Conservation (phyloP, 2,797 vertebrate species). For the Hyperoplus immaculatus region DNA sequence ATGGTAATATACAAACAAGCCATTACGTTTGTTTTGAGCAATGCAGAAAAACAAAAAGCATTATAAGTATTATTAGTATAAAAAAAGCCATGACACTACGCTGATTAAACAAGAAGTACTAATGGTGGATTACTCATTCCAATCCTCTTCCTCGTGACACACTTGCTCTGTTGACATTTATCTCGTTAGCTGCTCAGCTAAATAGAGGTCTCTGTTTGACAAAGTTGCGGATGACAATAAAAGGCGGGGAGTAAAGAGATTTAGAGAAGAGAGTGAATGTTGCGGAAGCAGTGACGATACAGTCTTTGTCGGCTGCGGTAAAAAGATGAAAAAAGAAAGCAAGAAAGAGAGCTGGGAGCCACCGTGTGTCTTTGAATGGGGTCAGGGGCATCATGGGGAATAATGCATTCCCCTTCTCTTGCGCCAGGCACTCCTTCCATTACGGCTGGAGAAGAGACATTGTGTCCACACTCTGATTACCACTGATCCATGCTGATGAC, state of each 20-base stretch:
- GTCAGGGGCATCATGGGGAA: constrained; percentile 82
- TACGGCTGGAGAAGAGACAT: constrained; percentile 83
- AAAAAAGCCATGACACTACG: background rate
- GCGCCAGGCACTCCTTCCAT: constrained; percentile 82
- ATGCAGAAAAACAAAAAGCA: background rate
- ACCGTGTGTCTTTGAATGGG: constrained; percentile 84
- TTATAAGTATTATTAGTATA: no score
- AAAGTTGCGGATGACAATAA: constrained; percentile 62
- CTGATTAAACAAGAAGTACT: constrained; percentile 40
- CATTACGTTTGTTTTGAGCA: constrained; percentile 16
- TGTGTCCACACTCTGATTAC: constrained; percentile 90
- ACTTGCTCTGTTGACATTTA: constrained; percentile 61
- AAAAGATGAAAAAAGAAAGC: constrained; percentile 48
- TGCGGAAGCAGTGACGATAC: constrained; percentile 56
- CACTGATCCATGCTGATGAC: constrained; percentile 93
- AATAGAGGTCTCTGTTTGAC: constrained; percentile 59
- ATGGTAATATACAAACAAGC: constrained; percentile 28
- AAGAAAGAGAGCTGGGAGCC: constrained; percentile 63
- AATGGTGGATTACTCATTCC: constrained; percentile 61
- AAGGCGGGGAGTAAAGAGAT: constrained; percentile 53
- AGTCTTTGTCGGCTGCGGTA: constrained; percentile 61
- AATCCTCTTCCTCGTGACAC: constrained; percentile 51
- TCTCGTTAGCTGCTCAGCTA: constrained; percentile 55
- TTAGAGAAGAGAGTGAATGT: constrained; percentile 56
- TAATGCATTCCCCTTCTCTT: constrained; percentile 83